These are phyloP conservation scores for Drosophila sechellia DNA, from an alignment of 1,140 invertebrate species.

Conservation along the genomic window DNA sequence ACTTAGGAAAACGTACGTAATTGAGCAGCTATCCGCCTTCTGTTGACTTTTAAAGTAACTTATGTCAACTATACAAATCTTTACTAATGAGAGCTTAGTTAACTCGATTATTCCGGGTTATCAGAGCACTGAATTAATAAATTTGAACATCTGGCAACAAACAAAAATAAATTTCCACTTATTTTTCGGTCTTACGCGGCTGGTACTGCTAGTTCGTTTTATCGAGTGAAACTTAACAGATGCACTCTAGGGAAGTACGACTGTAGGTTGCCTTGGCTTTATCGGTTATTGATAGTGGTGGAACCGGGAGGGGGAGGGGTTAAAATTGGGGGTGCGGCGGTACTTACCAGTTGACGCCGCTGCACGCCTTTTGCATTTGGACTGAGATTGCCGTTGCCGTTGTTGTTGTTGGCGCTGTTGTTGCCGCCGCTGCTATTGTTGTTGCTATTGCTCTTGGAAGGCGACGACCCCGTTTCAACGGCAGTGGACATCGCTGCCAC, in stretches of 20 bases:
- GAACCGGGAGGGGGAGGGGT: not conserved
- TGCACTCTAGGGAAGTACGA: not conserved
- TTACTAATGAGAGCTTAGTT: too few relatives aligned
- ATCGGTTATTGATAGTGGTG: slow-evolving; percentile 43
- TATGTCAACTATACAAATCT: too few relatives aligned
- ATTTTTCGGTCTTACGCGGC: not conserved
- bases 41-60: too few relatives aligned
- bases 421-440: slow-evolving; percentile 39
- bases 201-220: not conserved
- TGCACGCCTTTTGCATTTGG: slow-evolving; percentile 79
- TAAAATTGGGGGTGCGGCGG: slow-evolving; percentile 5
- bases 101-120: not conserved
- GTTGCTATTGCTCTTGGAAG: slow-evolving; percentile 78
- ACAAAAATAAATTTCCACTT: too few relatives aligned
- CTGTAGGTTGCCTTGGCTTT: slow-evolving; percentile 24
- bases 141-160: not conserved
- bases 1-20: not conserved
- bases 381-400: slow-evolving; percentile 70
- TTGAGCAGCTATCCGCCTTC: too few relatives aligned
- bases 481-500: slow-evolving; percentile 78
- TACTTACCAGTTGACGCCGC: slow-evolving; percentile 83
- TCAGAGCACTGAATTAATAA: not conserved
- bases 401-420: slow-evolving; percentile 50
- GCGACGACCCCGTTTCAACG: slow-evolving; percentile 84
- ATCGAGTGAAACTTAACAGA: not conserved